Percentiles rank a stretch among this genome's conserved stretches.
Conservation (phyloP, 2,888 invertebrate genomes). For the Dasysyrphus tricinctus region DNA sequence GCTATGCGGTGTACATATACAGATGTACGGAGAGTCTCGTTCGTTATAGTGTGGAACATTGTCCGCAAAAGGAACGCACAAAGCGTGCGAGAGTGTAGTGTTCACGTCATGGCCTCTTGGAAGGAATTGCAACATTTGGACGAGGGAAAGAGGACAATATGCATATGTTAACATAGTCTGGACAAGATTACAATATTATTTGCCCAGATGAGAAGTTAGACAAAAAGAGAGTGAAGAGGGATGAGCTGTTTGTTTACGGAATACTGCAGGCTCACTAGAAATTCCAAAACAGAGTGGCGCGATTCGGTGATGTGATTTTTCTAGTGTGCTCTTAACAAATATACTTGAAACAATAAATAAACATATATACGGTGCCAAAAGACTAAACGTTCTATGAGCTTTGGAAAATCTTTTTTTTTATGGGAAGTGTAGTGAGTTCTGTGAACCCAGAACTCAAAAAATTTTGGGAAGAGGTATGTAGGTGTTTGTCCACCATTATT, state of each 20-base stretch:
- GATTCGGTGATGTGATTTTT: constrained; percentile 7
- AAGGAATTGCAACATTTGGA: constrained; percentile 12
- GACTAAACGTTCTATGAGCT: too few relatives aligned
- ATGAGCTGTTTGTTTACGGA: background rate
- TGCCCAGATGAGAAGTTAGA: constrained; percentile 39
- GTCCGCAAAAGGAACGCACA: constrained; percentile 56
- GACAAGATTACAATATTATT: constrained; percentile 75
- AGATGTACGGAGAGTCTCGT: constrained; percentile 16
- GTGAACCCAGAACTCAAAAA: too few relatives aligned
- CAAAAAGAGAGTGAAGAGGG: background rate
- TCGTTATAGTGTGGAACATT: constrained; percentile 58
- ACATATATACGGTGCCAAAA: too few relatives aligned
- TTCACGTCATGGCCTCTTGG: constrained; percentile 36
- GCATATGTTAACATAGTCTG: constrained; percentile 76
- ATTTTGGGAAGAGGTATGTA: too few relatives aligned
- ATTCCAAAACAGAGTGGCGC: constrained; percentile 1
- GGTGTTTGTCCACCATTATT: too few relatives aligned
- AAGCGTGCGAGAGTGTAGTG: constrained; percentile 21
- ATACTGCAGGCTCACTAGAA: background rate
- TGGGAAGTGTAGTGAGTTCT: too few relatives aligned
- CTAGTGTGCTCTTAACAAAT: background rate
- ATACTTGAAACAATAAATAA: background rate
- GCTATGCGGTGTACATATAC: background rate
- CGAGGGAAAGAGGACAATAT: constrained; percentile 70
- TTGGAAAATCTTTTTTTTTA: too few relatives aligned